phyloP scores from a whole-genome alignment of 2,797 vertebrate species.

The Menidia menidia region DNA sequence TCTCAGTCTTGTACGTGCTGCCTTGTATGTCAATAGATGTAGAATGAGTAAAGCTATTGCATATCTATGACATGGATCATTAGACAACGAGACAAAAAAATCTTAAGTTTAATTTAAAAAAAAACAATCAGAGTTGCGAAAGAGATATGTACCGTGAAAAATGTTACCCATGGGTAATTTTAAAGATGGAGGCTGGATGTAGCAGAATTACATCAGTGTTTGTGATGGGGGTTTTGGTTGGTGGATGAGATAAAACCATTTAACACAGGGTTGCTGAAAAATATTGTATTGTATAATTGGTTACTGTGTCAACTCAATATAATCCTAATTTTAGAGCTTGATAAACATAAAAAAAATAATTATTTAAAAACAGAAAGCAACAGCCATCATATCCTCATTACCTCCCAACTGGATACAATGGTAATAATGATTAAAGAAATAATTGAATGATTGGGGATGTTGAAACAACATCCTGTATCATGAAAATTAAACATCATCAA shows the following conservation, averaged over 20 bases:
- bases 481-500: not conserved
- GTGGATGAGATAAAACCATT: too few relatives aligned
- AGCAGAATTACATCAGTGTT: not conserved
- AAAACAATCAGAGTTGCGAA: not conserved
- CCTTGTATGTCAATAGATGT: conserved; percentile 37
- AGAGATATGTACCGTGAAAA: not conserved
- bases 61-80: conserved; percentile 1
- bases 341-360: too few relatives aligned
- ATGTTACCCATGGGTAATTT: not conserved
- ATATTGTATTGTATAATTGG: too few relatives aligned
- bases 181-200: not conserved
- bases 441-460: too few relatives aligned
- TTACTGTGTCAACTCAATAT: too few relatives aligned
- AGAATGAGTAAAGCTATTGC: conserved; percentile 1
- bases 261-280: too few relatives aligned
- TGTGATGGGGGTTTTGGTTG: too few relatives aligned
- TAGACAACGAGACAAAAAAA: not conserved
- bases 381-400: too few relatives aligned
- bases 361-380: too few relatives aligned
- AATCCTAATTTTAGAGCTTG: too few relatives aligned
- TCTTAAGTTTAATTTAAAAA: not conserved
- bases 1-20: conserved; percentile 11
- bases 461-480: not conserved
- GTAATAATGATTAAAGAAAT: too few relatives aligned
- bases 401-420: too few relatives aligned